Percentiles rank a stretch among this genome's conserved stretches.
phyloP scores from a whole-genome alignment of 2,888 invertebrate genomes.

The Ganaspis brasiliensis region DNA sequence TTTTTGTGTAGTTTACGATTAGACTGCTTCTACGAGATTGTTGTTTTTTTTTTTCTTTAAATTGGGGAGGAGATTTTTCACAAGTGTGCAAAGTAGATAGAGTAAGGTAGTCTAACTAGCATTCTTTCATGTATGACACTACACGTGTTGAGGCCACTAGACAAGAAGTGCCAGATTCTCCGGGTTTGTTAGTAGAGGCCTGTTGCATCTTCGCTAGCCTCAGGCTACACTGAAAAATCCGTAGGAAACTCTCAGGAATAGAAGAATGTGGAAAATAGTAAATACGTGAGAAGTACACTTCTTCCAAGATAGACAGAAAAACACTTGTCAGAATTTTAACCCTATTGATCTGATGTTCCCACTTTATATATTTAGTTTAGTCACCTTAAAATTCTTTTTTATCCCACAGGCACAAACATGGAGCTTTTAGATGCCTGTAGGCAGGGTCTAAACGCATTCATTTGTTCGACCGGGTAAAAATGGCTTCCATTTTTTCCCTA shows the following conservation, averaged over 20 bases:
- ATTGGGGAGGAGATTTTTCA: constrained; percentile 21
- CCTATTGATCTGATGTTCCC: not conserved
- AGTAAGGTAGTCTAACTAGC: constrained; percentile 72
- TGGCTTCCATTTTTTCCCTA: too few species aligned
- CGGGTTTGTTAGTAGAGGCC: constrained; percentile 77
- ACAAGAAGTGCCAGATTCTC: constrained; percentile 76
- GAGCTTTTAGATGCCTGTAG: too few species aligned
- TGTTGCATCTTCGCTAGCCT: constrained; percentile 78
- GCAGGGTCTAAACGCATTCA: too few species aligned
- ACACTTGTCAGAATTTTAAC: constrained; percentile 5
- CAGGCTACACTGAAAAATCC: constrained; percentile 71
- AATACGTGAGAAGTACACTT: constrained; percentile 37
- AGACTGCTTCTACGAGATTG: not conserved
- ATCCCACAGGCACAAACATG: too few species aligned
- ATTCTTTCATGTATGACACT: constrained; percentile 79
- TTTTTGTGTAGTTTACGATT: not conserved
- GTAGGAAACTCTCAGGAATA: constrained; percentile 23
- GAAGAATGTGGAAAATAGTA: constrained; percentile 41
- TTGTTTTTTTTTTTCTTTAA: constrained; percentile 1
- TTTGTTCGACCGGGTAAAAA: too few species aligned
- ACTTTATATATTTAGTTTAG: not conserved
- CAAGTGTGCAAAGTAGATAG: constrained; percentile 30
- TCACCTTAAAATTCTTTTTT: not conserved
- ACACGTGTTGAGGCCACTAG: constrained; percentile 78
- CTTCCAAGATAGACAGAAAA: not conserved